These are phyloP conservation scores for Tetragonula carbonaria DNA, from an alignment of 2,888 invertebrate genomes.

Conservation along the genomic window DNA sequence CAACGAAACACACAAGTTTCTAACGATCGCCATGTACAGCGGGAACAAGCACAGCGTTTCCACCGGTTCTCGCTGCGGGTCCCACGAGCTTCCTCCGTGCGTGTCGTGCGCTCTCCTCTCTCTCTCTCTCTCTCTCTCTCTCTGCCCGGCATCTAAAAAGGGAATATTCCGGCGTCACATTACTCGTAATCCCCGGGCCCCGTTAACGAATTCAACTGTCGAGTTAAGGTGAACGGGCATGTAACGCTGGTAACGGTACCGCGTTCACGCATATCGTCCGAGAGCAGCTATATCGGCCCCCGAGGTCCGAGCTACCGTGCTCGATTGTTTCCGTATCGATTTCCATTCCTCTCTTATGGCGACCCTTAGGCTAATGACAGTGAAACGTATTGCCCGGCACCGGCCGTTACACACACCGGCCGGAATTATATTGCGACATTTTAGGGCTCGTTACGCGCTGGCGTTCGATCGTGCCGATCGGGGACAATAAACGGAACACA, in stretches of 20 bases:
- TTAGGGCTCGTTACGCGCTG: constrained; percentile 54
- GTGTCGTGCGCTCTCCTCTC: no score
- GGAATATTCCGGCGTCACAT: constrained; percentile 62
- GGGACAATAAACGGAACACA: constrained; percentile 36
- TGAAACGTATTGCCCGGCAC: constrained; percentile 38
- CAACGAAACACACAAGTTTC: neutral
- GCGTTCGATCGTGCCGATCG: constrained; percentile 17
- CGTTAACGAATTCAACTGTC: constrained; percentile 66
- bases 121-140: no score
- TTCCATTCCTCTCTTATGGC: constrained; percentile 64
- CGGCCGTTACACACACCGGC: constrained; percentile 25
- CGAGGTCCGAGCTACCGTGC: constrained; percentile 44
- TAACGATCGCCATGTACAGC: constrained; percentile 49
- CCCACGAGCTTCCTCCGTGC: no score
- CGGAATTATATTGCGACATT: constrained; percentile 50
- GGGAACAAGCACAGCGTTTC: neutral
- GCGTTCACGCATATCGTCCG: constrained; percentile 58
- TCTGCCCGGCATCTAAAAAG: constrained; percentile 41
- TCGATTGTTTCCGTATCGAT: constrained; percentile 70
- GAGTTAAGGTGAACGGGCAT: constrained; percentile 61
- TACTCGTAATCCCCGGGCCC: constrained; percentile 58
- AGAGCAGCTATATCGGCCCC: neutral
- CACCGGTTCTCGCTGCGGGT: neutral
- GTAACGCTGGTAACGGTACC: constrained; percentile 68
- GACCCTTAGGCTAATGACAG: constrained; percentile 63